Evolutionary conservation across 1,140 invertebrate genomes (phyloP), one percentile per base, ranked within the genome.

Genomic region (Steinernema khuongi): DNA sequence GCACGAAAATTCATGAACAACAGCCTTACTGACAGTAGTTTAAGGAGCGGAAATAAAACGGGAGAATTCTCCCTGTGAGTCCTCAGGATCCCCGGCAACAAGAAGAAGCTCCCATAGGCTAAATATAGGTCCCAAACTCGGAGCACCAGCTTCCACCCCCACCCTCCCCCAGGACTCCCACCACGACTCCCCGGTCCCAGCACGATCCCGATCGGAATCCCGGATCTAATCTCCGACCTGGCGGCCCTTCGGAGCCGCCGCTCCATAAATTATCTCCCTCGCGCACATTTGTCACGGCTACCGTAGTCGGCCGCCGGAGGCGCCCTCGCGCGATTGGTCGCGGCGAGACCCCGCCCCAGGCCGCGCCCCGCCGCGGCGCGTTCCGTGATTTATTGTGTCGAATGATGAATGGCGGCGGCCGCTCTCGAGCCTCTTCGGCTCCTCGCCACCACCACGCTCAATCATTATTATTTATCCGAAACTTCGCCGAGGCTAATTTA

Each of bases 331-430:
- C 50, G 7, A 22, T 22, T 22, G 26, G 26, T 60, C 50, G 50
- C 14, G 14, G 7, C 19, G 7, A 4, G 7, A 14, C 7, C 26
- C 50, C 50, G 50, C 50, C 50, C 19, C 50, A n/a, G n/a, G 14
- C 50, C 50, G 50, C 50, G 14, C 50, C 19, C 50, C 50, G 50
- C 19, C 11, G 50, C 50, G 50, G 26, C 50, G 50, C 50, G 50
- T 60, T 60, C 50, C 50, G 50, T 60, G 50, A 60, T 60, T 60
- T 60, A 60, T 60, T 60, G 50, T 60, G 50, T 41, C 50, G 50
- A 60, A 60, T 60, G 50, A 60, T 60, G 50, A 60, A 60, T 60
- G 50, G 50, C 50, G 50, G 50, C 50, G 50, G 50, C 50, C 50
- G 50, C 50, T 60, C 50, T 22, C 50, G 50, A 60, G 50, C 50